These are phyloP conservation scores for Notolabrus celidotus DNA, from an alignment of 2,797 vertebrate species.

Conservation along the genomic window DNA sequence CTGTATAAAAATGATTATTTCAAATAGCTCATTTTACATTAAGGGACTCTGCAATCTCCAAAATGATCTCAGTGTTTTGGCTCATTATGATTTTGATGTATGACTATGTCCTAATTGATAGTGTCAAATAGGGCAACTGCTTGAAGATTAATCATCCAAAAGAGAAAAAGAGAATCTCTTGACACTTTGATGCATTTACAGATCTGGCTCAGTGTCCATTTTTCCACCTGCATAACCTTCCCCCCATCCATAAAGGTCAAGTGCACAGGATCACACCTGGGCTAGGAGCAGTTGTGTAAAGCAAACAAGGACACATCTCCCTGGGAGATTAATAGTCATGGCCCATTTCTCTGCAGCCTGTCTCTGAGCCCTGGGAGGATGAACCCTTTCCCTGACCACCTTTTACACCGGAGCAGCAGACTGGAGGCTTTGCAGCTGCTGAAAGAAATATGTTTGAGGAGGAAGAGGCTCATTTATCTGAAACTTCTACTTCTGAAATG, in stretches of 20 bases:
- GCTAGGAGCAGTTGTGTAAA: slow-evolving; percentile 51
- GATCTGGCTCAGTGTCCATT: slow-evolving; percentile 14
- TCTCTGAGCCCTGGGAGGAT: slow-evolving; percentile 55
- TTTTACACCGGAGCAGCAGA: slow-evolving; percentile 50
- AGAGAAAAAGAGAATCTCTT: not conserved
- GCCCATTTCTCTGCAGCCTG: slow-evolving; percentile 73
- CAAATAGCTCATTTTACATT: no score
- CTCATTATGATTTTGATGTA: slow-evolving; percentile 6
- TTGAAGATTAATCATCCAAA: not conserved
- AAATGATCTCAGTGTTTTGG: not conserved
- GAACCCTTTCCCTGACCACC: slow-evolving; percentile 51
- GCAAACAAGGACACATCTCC: slow-evolving; percentile 68
- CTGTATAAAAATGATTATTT: no score
- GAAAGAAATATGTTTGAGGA: slow-evolving; percentile 31
- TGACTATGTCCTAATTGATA: slow-evolving; percentile 5
- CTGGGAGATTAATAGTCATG: slow-evolving; percentile 73
- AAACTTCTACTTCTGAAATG: slow-evolving; percentile 8
- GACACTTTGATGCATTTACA: slow-evolving; percentile 5
- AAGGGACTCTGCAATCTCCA: not conserved
- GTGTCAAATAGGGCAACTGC: not conserved
- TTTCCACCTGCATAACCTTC: slow-evolving; percentile 54
- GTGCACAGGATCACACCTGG: slow-evolving; percentile 71
- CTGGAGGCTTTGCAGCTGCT: slow-evolving; percentile 46
- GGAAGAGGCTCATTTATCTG: slow-evolving; percentile 25
- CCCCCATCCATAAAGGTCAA: slow-evolving; percentile 58